phyloP scores from a whole-genome alignment of 1,140 invertebrate species.

The Tyrophagus putrescentiae region DNA sequence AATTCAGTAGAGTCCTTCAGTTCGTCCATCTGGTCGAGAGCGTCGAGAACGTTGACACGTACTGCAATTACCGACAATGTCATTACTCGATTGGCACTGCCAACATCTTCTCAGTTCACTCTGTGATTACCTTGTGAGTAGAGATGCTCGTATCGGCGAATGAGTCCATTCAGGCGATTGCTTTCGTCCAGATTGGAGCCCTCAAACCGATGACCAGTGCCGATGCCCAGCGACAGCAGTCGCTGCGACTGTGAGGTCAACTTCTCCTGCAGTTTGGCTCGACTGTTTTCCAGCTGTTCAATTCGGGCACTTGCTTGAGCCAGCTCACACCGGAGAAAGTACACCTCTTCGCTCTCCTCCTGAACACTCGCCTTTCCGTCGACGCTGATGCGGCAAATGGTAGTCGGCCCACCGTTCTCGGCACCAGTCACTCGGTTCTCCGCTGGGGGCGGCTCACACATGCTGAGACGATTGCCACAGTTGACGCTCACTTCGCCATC shows the following conservation, averaged over 20 bases:
- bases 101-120: not conserved
- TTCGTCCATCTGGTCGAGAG: conserved; percentile 57
- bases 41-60: conserved; percentile 66
- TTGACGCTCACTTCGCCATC: conserved; percentile 9
- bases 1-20: conserved; percentile 63
- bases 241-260: conserved; percentile 34
- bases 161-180: conserved; percentile 39
- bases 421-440: not conserved
- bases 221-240: conserved; percentile 29
- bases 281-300: conserved; percentile 35
- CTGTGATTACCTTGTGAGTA: conserved; percentile 46
- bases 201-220: conserved; percentile 30
- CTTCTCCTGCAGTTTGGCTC: conserved; percentile 36
- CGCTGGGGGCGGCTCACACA: not conserved
- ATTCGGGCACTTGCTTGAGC: conserved; percentile 36
- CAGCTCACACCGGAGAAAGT: conserved; percentile 38
- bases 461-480: not conserved
- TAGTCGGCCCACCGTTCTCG: not conserved
- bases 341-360: conserved; percentile 32
- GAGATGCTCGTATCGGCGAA: conserved; percentile 61
- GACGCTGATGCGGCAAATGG: not conserved
- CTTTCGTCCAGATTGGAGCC: conserved; percentile 32
- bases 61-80: conserved; percentile 31
- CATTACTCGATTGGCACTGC: not conserved
- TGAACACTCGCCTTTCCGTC: not conserved